Base-by-base conservation (phyloP, 2,113 vertebrate species). In the Paramormyrops kingsleyae region DNA sequence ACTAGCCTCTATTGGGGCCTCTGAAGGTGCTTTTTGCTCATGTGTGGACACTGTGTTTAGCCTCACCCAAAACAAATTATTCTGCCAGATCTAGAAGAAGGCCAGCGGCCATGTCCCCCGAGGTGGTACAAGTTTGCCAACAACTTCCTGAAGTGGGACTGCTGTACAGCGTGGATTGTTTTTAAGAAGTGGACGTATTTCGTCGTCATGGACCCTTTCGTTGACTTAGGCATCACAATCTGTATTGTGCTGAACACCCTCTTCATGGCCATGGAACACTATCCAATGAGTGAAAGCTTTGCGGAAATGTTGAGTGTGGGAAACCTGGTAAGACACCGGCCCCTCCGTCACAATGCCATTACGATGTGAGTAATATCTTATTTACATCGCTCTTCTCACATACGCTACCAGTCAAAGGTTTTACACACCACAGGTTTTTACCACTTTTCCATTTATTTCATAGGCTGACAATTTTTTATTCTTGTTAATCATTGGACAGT, bases 221-320 rank as follows among this genome's bases (percentile, higher is more conserved):
- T 99, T 46, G 98, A 99, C 94, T 94, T 99, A 87, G 96, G 97
- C 74, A 98, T 99, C 96, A 99, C 98, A 59, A 97, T 99, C 94
- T 99, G 98, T 94, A 98, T 99, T 0, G 96, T 99, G 90, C 97
- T 99, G 56, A 99, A 99, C 94, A 99, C 97, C 0, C 85, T 99
- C 53, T 99, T 99, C 94, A 99, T 99, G 98, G 98, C 98, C 91
- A 99, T 99, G 98, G 98, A 99, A 90, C 98, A 99, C 44, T 99
- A 98, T 80, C 98, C 98, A 17, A 98, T 99, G 98, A 96, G 96
- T 0, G 83, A 91, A 1, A 90, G 96, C 3, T 99, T 99, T 0
- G 96, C 97, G 87, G 35, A 95, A 0, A 95, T 98, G 89, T 95
- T 99, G 89, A 77, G 27, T 0, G 92, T 97, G 17, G 98, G 98